A percentile compares a stretch with the other conserved stretches of the same genome.
Conservation (phyloP, 2,797 vertebrate species). For the Gallirallus australis region DNA sequence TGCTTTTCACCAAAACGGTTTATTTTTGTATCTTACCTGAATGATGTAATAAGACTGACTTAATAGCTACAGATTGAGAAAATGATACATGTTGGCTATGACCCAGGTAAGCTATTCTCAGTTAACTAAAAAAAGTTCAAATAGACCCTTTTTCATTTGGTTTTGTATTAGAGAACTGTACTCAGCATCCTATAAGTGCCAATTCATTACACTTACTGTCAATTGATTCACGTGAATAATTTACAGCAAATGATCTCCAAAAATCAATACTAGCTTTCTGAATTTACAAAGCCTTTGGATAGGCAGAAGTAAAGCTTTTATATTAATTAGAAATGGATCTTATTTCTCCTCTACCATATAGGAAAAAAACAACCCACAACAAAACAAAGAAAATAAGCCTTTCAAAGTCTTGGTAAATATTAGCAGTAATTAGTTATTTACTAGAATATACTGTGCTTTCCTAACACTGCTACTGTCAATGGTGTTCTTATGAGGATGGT, state of each 20-base stretch:
- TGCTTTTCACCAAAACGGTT: background rate
- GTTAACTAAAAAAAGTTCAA: background rate
- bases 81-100: background rate
- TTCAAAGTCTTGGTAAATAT: background rate
- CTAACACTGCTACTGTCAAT: background rate
- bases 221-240: background rate
- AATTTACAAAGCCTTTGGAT: slow-evolving; percentile 4
- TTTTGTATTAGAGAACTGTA: background rate
- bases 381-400: background rate
- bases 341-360: background rate
- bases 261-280: slow-evolving; percentile 37
- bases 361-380: background rate
- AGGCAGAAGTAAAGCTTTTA: slow-evolving; percentile 5
- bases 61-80: background rate
- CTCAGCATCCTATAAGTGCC: background rate
- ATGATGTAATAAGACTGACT: background rate
- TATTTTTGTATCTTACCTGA: background rate
- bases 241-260: slow-evolving; percentile 1
- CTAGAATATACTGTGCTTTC: background rate
- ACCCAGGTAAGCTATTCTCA: background rate
- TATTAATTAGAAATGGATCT: slow-evolving; percentile 2
- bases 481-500: background rate
- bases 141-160: background rate
- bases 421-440: background rate
- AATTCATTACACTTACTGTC: slow-evolving; percentile 38